Evolutionary conservation across 2,797 vertebrate species (phyloP), one percentile per base, ranked within the genome.

Genomic region (Podargus strigoides): DNA sequence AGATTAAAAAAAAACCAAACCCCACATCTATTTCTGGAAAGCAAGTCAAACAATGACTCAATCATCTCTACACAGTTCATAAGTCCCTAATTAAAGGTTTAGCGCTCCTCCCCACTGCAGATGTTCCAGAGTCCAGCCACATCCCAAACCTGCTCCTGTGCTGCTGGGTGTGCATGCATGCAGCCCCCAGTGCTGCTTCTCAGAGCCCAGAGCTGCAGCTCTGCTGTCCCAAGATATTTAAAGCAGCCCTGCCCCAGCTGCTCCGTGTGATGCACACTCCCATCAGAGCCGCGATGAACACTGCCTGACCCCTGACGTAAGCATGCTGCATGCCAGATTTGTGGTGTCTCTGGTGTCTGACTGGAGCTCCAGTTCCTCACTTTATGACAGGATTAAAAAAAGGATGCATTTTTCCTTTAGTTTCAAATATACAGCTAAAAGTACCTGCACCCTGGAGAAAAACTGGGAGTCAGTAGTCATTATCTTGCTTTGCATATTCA

Each of bases 21-120:
- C 1, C 9, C 37, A 36, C 47, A 23, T 78, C 93, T 91, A 87
- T 94, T 94, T 95, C 68, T 66, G 80, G 79, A 94, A 86, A 89
- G 79, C 88, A 87, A 92, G 66, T 82, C 82, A 84, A 93, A 95
- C 96, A 94, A 95, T 87, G 92, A 67, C 84, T 91, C 83, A 56
- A 94, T 90, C 92, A 77, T 88, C 64, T 41, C 80, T 7, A 44
- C 69, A 44, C 90, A 88, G 85, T 75, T 88, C 93, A 84, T 77
- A 89, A 95, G 94, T 91, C 88, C 90, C 80, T 90, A 86, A 78
- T 89, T 72, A 87, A 94, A 88, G 83, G 77, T 56, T 95, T 34
- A n/a, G 77, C 4, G 56, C 93, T 93, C 73, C 88, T 92, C 91
- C 85, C 80, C 1, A 0, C 89, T 75, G 92, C 94, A 93, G 86